Conservation (phyloP, 2,797 vertebrate genomes). For the Poecilia wingei region DNA sequence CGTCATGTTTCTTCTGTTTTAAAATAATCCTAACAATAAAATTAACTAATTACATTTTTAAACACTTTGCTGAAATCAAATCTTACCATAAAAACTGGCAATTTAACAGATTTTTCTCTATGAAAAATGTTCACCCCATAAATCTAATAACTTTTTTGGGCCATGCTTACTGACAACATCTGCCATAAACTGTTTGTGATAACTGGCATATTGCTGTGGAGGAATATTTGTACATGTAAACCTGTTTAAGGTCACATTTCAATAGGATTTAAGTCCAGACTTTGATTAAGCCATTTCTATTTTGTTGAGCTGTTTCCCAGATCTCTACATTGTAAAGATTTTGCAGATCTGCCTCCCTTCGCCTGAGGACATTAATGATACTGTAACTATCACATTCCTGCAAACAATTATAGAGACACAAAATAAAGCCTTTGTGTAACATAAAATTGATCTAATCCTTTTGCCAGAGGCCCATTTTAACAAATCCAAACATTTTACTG, state of each 20-base stretch:
- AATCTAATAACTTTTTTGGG: background rate
- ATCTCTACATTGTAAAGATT: background rate
- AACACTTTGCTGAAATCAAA: background rate
- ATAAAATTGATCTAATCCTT: background rate
- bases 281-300: background rate
- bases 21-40: background rate
- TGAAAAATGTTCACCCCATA: background rate
- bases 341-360: background rate
- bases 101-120: background rate
- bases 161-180: background rate
- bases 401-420: background rate
- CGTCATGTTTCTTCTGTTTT: background rate
- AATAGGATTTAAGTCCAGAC: background rate
- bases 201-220: background rate
- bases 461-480: background rate
- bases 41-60: background rate
- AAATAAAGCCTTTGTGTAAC: background rate
- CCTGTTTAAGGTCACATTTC: background rate
- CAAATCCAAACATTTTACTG: background rate
- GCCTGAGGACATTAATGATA: background rate
- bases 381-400: background rate
- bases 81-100: too few species aligned
- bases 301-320: background rate
- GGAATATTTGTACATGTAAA: background rate
- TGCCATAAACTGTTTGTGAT: background rate